Evolutionary conservation across 2,113 vertebrate genomes (phyloP).

Genomic region (Colinus virginianus): DNA sequence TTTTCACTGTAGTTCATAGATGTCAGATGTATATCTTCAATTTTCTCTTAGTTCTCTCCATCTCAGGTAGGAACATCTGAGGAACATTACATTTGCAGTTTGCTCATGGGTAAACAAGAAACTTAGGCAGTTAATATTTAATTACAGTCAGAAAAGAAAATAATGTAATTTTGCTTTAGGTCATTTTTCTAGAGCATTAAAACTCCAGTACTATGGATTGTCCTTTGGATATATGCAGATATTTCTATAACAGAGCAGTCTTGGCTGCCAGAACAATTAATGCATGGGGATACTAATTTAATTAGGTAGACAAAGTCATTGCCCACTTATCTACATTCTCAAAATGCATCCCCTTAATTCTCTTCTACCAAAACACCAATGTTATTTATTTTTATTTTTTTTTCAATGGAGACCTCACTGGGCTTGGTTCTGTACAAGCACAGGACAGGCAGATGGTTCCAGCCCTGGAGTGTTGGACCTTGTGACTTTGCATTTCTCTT

Average conservation of each 20-base stretch:
- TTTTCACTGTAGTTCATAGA: not conserved
- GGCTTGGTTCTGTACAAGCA: not conserved
- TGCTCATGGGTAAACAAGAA: not conserved
- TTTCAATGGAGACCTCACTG: rapidly evolving
- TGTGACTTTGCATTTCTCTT: not conserved
- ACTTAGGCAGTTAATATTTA: not conserved
- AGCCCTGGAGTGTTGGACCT: not conserved
- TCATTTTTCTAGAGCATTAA: not conserved
- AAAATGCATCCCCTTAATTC: not conserved
- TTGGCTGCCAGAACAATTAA: not conserved
- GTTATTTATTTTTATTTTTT: not conserved
- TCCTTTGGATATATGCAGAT: not conserved
- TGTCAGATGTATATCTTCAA: constrained; percentile 24
- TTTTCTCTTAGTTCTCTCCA: not conserved
- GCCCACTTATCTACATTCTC: not conserved
- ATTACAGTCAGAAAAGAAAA: not conserved
- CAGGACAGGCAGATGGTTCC: not conserved
- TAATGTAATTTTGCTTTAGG: not conserved
- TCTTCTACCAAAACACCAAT: not conserved
- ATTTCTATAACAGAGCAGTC: not conserved
- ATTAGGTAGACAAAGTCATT: not conserved
- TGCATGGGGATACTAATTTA: not conserved
- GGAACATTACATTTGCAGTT: not conserved
- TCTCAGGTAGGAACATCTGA: not conserved
- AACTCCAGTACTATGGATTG: not conserved